These are phyloP conservation scores for Idaea biselata DNA, from an alignment of 2,888 invertebrate species.

Conservation along the genomic window DNA sequence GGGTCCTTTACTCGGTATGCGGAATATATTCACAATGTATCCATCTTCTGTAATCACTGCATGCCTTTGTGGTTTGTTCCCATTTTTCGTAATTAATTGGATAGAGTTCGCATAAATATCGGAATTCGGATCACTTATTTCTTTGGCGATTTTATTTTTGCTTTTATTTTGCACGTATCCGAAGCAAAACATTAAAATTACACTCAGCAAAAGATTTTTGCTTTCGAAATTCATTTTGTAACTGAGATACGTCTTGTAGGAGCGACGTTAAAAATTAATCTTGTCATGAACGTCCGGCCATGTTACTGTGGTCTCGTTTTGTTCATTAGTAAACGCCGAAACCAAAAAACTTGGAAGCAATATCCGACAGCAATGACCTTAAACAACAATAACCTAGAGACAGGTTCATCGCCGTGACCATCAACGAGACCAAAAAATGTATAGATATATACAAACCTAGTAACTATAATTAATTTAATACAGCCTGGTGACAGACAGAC, in stretches of 20 bases:
- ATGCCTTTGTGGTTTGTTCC: constrained; percentile 49
- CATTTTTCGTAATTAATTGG: constrained; percentile 57
- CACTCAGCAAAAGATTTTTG: constrained; percentile 31
- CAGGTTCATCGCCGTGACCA: constrained; percentile 20
- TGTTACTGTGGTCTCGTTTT: constrained; percentile 33
- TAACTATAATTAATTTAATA: background rate
- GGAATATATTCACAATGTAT: constrained; percentile 53
- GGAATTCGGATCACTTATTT: constrained; percentile 38
- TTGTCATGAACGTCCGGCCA: constrained; percentile 27
- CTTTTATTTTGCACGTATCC: constrained; percentile 26
- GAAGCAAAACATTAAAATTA: constrained; percentile 40
- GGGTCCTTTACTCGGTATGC: constrained; percentile 57
- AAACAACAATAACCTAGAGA: constrained; percentile 31
- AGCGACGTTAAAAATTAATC: constrained; percentile 36
- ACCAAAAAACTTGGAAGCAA: constrained; percentile 25
- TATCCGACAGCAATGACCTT: constrained; percentile 36
- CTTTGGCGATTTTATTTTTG: constrained; percentile 23
- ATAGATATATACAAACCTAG: background rate
- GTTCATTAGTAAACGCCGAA: constrained; percentile 42
- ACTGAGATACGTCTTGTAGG: constrained; percentile 37
- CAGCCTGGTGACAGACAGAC: too few relatives aligned
- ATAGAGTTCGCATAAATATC: constrained; percentile 56
- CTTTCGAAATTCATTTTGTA: constrained; percentile 39
- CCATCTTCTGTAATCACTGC: constrained; percentile 59
- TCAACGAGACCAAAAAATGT: constrained; percentile 10